Conservation (phyloP, 2,888 invertebrate species). For the Ischnus inquisitorius region DNA sequence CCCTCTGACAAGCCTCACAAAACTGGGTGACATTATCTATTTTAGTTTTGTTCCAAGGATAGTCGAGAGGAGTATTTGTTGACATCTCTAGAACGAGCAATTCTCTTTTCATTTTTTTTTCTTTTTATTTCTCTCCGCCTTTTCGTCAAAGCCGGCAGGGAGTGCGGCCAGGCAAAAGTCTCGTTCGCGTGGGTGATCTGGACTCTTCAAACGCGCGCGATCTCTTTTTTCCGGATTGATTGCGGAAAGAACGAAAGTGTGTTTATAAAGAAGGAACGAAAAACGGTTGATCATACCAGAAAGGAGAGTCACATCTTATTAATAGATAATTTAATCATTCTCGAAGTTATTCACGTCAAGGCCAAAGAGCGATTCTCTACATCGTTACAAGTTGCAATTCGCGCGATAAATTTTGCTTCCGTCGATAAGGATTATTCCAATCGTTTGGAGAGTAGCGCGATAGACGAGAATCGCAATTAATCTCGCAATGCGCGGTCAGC, state of each 20-base stretch:
- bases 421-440: background rate
- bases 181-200: slow-evolving; percentile 63
- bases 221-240: slow-evolving; percentile 57
- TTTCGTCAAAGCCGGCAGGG: slow-evolving; percentile 52
- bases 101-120: slow-evolving; percentile 59
- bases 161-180: slow-evolving; percentile 6
- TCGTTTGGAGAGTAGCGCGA: slow-evolving; percentile 1
- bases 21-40: slow-evolving; percentile 75
- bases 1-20: slow-evolving; percentile 43
- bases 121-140: slow-evolving; percentile 45
- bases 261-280: slow-evolving; percentile 48
- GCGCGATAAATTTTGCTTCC: background rate
- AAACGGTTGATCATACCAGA: slow-evolving; percentile 21
- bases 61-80: slow-evolving; percentile 65
- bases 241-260: slow-evolving; percentile 41
- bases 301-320: slow-evolving; percentile 38
- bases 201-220: slow-evolving; percentile 50
- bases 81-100: slow-evolving; percentile 69
- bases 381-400: background rate
- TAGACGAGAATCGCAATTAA: background rate
- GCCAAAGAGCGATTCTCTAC: background rate
- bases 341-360: background rate
- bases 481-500: background rate
- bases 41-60: slow-evolving; percentile 66
- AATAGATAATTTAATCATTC: slow-evolving; percentile 51